Conservation (phyloP, 2,113 vertebrate species). For the Apteryx mantelli region DNA sequence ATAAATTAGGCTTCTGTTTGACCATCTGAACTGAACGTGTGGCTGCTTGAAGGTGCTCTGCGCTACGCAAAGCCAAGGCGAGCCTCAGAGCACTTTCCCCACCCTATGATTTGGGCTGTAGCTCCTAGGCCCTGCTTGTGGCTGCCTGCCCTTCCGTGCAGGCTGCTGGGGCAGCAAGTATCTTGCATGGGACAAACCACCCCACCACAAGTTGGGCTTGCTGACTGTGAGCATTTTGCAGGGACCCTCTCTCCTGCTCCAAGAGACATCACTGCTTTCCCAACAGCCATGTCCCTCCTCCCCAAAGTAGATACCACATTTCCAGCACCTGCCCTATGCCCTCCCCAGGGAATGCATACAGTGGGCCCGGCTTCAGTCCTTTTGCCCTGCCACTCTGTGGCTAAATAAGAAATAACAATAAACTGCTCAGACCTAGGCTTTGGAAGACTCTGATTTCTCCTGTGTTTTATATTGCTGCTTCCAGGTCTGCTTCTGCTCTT, state of each 20-base stretch:
- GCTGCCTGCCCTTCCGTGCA: not conserved
- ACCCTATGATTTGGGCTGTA: too few relatives aligned
- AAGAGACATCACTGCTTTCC: not conserved
- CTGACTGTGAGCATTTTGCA: not conserved
- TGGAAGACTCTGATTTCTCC: not conserved
- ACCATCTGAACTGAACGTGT: not conserved
- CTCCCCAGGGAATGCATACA: fast-evolving
- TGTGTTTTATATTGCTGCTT: not conserved
- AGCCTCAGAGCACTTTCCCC: not conserved
- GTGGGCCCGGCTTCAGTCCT: not conserved
- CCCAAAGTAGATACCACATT: not conserved
- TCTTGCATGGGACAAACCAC: not conserved
- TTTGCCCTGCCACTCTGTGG: not conserved
- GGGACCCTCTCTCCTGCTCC: not conserved
- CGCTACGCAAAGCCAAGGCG: not conserved
- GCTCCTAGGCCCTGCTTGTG: too few relatives aligned
- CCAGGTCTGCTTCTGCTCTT: not conserved
- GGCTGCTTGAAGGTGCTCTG: not conserved
- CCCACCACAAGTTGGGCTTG: not conserved
- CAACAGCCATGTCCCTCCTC: not conserved
- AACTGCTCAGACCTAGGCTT: not conserved
- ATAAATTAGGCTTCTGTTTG: not conserved
- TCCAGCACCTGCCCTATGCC: fast-evolving
- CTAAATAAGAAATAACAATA: not conserved
- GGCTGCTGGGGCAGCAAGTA: not conserved